Conservation (phyloP, 2,797 vertebrate genomes). For the Pseudotriccus pelzelni region DNA sequence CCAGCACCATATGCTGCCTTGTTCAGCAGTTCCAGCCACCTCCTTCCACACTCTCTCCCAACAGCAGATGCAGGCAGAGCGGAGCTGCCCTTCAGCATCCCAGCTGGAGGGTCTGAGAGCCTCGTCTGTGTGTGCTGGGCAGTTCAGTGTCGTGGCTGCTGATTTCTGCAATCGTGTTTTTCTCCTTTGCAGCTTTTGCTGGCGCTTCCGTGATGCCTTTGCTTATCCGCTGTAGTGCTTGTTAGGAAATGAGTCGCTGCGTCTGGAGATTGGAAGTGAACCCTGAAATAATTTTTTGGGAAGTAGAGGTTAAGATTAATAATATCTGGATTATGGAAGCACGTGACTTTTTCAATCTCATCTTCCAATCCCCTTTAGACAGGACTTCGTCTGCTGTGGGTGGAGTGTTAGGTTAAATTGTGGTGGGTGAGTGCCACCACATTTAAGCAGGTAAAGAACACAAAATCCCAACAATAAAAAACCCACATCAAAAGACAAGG, state of each 20-base stretch:
- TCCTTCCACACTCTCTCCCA: neutral
- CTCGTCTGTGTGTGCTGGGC: neutral
- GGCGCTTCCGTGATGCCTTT: neutral
- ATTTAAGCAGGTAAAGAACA: neutral
- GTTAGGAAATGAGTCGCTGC: neutral
- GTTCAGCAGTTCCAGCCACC: neutral
- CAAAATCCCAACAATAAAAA: neutral
- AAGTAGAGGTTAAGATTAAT: neutral
- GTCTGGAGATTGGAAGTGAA: neutral
- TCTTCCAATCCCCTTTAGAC: neutral
- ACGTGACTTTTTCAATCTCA: neutral
- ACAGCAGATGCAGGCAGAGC: neutral
- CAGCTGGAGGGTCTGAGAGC: neutral
- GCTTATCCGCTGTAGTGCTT: neutral
- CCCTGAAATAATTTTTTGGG: neutral
- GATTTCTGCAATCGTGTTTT: neutral
- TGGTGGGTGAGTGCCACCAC: neutral
- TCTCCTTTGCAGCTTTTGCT: neutral
- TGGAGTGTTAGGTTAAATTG: neutral
- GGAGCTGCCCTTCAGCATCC: neutral
- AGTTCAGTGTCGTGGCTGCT: accelerated
- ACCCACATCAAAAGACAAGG: neutral
- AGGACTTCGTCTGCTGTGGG: neutral
- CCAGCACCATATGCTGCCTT: neutral
- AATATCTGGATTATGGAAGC: neutral